phyloP scores from a whole-genome alignment of 2,888 invertebrate species.

The Pachydiplax longipennis region DNA sequence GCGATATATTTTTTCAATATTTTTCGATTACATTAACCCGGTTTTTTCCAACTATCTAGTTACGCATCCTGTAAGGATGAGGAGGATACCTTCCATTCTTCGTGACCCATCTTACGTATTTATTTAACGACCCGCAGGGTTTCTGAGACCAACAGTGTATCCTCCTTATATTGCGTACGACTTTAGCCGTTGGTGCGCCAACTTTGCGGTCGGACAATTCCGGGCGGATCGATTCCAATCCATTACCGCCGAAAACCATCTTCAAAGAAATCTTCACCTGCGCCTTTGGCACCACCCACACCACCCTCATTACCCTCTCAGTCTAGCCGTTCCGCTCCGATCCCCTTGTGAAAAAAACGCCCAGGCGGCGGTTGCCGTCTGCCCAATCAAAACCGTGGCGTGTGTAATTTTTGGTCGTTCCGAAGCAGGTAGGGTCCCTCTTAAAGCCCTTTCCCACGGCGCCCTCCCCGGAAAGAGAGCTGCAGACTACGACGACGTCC shows the following conservation, averaged over 20 bases:
- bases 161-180: no score
- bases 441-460: not conserved
- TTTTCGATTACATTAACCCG: no score
- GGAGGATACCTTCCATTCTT: not conserved
- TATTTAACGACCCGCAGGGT: not conserved
- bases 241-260: not conserved
- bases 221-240: no score
- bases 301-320: not conserved
- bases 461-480: not conserved
- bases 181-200: no score
- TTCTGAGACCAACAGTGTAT: no score
- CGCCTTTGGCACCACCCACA: not conserved
- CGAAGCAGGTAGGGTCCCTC: not conserved
- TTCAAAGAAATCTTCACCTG: not conserved
- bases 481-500: not conserved
- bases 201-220: no score
- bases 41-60: not conserved
- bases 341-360: not conserved
- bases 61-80: not conserved
- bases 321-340: not conserved
- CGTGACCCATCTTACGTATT: not conserved
- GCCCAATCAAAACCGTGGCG: conserved; percentile 34
- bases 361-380: not conserved
- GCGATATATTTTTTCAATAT: no score
- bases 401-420: conserved; percentile 41